Conservation (phyloP, 2,797 vertebrate species). For the Enteromius paludinosus region DNA sequence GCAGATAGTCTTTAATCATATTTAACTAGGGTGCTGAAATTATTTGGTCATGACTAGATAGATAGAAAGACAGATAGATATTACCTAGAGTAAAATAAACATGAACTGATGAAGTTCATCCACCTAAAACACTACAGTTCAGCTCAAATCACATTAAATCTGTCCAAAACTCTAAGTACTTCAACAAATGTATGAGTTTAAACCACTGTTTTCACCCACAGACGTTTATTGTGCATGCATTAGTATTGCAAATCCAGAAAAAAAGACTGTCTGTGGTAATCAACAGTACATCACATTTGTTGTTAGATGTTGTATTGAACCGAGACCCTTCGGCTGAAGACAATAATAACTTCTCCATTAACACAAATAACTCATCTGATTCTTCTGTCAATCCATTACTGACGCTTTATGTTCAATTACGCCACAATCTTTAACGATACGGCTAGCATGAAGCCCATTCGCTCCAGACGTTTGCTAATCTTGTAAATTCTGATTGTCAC, state of each 20-base stretch:
- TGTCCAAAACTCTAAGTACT: not conserved
- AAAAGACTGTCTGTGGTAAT: not conserved
- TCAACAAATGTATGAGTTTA: not conserved
- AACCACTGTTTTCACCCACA: too few relatives aligned
- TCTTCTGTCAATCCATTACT: slow-evolving; percentile 29
- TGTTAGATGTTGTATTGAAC: not conserved
- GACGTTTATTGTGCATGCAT: not conserved
- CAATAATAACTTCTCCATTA: slow-evolving; percentile 18
- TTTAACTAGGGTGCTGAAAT: too few relatives aligned
- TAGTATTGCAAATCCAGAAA: not conserved
- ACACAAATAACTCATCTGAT: not conserved
- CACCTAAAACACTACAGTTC: not conserved
- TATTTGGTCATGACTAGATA: not conserved
- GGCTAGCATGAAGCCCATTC: not conserved
- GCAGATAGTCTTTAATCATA: too few relatives aligned
- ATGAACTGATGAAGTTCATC: not conserved
- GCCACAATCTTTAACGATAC: not conserved
- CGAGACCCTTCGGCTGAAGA: not conserved
- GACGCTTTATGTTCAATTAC: slow-evolving; percentile 4
- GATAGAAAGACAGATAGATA: too few relatives aligned
- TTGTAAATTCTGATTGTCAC: slow-evolving; percentile 58
- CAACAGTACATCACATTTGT: not conserved
- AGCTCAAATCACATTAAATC: not conserved
- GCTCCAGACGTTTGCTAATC: slow-evolving; percentile 38
- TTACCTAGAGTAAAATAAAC: too few relatives aligned